Evolutionary conservation across 2,113 vertebrate species (phyloP).

Genomic region (Cyanoramphus novaezelandiae): DNA sequence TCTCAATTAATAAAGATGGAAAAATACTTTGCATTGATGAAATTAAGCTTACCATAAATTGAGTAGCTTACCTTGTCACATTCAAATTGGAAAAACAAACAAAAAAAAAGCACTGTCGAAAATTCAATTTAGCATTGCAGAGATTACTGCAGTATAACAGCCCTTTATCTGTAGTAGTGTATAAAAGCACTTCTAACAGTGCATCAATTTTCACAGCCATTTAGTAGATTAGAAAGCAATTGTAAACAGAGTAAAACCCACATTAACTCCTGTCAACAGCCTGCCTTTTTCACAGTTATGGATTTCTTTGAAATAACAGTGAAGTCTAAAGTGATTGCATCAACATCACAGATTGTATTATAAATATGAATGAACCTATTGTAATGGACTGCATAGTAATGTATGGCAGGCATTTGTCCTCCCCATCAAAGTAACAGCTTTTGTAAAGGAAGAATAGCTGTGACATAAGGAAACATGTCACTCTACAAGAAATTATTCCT

Average conservation of each 20-base stretch:
- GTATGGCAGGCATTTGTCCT: conserved; percentile 38
- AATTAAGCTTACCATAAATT: conserved; percentile 65
- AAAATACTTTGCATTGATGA: conserved; percentile 33
- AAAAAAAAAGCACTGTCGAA: conserved; percentile 62
- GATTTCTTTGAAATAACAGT: conserved; percentile 80
- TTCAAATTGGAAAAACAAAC: conserved; percentile 56
- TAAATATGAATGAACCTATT: conserved; percentile 78
- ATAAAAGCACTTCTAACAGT: conserved; percentile 77
- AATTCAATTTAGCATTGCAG: conserved; percentile 75
- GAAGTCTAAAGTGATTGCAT: conserved; percentile 74
- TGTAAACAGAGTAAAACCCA: conserved; percentile 80
- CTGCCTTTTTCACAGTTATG: conserved; percentile 78
- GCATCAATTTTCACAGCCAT: conserved; percentile 83
- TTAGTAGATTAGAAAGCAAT: conserved; percentile 86
- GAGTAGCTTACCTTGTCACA: conserved; percentile 47
- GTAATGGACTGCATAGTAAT: conserved; percentile 56
- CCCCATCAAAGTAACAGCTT: conserved; percentile 46
- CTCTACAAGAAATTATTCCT: conserved; percentile 53
- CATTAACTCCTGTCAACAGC: conserved; percentile 82
- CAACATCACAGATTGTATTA: conserved; percentile 74
- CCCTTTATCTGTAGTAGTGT: conserved; percentile 71
- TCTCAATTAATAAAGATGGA: conserved; percentile 59
- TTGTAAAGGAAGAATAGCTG: conserved; percentile 35
- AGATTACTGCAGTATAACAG: conserved; percentile 68
- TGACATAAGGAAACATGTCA: conserved; percentile 57